Percentiles rank a stretch among this genome's conserved stretches.
Evolutionary conservation across 2,113 vertebrate species (phyloP).

Genomic region (Macaca nemestrina): DNA sequence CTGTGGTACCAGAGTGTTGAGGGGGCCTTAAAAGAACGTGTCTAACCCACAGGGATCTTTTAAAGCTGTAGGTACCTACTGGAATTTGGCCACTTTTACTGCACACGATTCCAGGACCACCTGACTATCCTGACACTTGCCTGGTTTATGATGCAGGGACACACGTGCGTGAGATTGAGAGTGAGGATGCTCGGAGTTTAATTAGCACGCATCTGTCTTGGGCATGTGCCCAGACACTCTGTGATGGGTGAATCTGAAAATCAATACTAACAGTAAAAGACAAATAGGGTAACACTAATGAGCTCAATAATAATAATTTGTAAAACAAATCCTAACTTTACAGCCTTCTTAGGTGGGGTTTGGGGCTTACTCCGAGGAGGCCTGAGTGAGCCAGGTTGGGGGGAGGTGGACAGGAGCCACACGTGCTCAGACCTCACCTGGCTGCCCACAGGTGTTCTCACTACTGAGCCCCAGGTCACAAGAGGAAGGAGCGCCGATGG

Average conservation of each 20-base stretch:
- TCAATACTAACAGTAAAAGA: slow-evolving; percentile 28
- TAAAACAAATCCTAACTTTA: neutral
- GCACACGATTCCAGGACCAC: neutral
- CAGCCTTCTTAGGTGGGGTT: neutral
- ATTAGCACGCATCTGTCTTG: slow-evolving; percentile 13
- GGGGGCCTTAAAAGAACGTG: fast-evolving
- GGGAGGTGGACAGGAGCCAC: neutral
- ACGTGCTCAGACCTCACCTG: fast-evolving
- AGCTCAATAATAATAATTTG: neutral
- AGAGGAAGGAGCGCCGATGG: fast-evolving
- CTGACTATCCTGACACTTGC: neutral
- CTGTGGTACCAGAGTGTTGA: neutral
- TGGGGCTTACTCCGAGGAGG: fast-evolving
- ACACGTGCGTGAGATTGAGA: neutral
- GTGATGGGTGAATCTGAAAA: slow-evolving; percentile 31
- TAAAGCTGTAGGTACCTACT: neutral
- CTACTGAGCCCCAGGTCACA: fast-evolving
- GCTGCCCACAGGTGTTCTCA: fast-evolving
- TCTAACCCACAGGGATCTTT: neutral
- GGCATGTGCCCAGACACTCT: slow-evolving; percentile 25
- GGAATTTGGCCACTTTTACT: neutral
- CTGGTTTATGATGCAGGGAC: neutral
- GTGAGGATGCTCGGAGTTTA: neutral
- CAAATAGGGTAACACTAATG: neutral
- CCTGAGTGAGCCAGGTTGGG: fast-evolving